phyloP scores from a whole-genome alignment of 1,140 invertebrate genomes.

The Trinorchestia longiramus region DNA sequence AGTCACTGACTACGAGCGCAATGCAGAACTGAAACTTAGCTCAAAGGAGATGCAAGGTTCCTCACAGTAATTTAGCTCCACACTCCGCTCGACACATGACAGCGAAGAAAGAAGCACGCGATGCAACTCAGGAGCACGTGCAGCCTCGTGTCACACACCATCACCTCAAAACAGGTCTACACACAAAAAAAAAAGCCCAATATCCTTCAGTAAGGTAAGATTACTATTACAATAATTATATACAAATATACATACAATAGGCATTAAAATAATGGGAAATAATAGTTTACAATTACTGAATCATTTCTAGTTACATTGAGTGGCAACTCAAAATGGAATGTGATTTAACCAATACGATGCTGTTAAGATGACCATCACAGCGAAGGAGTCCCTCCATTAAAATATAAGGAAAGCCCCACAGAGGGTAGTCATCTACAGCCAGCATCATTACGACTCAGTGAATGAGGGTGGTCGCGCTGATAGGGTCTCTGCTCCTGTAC shows the following conservation, averaged over 20 bases:
- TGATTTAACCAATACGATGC: not conserved
- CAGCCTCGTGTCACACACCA: not conserved
- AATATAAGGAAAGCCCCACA: conserved; percentile 26
- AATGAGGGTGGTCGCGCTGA: not conserved
- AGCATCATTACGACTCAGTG: conserved; percentile 4
- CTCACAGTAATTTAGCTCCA: not conserved
- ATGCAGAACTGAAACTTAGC: not conserved
- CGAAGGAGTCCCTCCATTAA: not conserved
- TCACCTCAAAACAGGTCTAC: not conserved
- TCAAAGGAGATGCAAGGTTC: not conserved
- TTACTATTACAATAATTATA: conserved; percentile 11
- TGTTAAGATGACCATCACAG: not conserved
- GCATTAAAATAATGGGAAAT: conserved; percentile 2
- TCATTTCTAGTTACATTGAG: not conserved
- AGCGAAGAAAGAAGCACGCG: not conserved
- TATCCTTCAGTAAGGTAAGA: not conserved
- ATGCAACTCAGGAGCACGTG: not conserved
- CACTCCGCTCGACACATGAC: not conserved
- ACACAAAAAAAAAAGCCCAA: not conserved
- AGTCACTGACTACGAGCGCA: not conserved
- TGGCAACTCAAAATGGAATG: not conserved
- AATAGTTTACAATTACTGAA: not conserved
- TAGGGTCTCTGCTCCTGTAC: not conserved
- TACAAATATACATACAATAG: not conserved
- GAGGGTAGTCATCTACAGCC: not conserved